Evolutionary conservation across 2,113 vertebrate species (phyloP).

Genomic region (Cavia porcellus): DNA sequence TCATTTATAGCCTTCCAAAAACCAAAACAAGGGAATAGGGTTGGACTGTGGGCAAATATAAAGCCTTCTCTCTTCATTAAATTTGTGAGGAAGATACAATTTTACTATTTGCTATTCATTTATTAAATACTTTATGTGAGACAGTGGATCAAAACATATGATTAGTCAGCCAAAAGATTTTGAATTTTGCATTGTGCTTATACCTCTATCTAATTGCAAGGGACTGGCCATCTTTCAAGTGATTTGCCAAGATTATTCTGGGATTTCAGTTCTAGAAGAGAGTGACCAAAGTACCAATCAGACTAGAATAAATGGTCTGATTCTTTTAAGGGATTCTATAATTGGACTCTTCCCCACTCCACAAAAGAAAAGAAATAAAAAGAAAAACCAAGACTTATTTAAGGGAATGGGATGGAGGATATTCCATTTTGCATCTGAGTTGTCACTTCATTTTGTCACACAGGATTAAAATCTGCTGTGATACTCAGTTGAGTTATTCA

Average conservation of each 20-base stretch:
- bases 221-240: conserved; percentile 4
- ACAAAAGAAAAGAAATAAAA: background rate
- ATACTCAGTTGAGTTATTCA: background rate
- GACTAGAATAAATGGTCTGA: background rate
- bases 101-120: conserved; percentile 3
- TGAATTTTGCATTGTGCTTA: conserved; percentile 29
- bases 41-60: background rate
- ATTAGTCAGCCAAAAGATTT: conserved; percentile 1
- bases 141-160: background rate
- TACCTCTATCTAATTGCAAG: conserved; percentile 22
- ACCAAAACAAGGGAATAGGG: background rate
- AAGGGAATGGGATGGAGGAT: background rate
- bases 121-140: background rate
- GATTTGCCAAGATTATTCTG: conserved; percentile 55
- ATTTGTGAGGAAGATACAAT: background rate
- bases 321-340: background rate
- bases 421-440: background rate
- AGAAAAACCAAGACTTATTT: background rate
- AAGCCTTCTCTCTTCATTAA: conserved; percentile 8
- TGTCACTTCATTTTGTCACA: conserved; percentile 16
- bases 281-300: background rate
- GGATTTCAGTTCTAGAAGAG: conserved; percentile 28
- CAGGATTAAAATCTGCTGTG: background rate
- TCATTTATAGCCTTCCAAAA: conserved; percentile 45
- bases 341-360: background rate